Evolutionary conservation across 1,140 invertebrate species (phyloP).

Genomic region (Listronotus oregonensis): DNA sequence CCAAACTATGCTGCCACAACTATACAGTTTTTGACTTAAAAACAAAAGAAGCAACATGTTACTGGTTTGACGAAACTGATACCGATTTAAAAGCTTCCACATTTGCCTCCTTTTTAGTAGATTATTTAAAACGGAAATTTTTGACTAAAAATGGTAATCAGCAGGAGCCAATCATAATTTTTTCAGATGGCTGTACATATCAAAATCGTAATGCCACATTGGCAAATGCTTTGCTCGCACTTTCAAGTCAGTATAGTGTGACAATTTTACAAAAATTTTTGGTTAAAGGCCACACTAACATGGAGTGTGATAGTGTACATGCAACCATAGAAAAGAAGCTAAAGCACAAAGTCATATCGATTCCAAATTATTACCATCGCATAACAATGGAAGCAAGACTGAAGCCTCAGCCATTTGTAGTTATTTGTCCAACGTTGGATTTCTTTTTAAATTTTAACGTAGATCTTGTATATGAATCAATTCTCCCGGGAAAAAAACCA

Average conservation of each 20-base stretch:
- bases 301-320: constrained; percentile 49
- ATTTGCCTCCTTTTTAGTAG: neutral
- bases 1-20: neutral
- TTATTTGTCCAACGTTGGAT: neutral
- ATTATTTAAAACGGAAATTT: neutral
- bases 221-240: constrained; percentile 49
- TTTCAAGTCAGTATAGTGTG: constrained; percentile 43
- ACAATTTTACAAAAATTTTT: constrained; percentile 55
- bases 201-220: constrained; percentile 33
- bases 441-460: neutral
- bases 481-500: neutral
- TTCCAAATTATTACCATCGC: neutral
- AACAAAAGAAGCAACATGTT: neutral
- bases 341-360: neutral
- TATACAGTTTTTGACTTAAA: neutral
- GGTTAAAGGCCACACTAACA: constrained; percentile 52
- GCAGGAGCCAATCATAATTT: neutral
- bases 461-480: neutral
- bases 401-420: neutral
- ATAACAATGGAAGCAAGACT: neutral
- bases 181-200: neutral
- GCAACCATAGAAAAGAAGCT: constrained; percentile 35
- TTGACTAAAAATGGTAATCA: neutral
- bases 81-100: no score
- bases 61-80: no score